Base-by-base conservation (phyloP, 2,888 invertebrate species). In the Cerastis rubricosa region DNA sequence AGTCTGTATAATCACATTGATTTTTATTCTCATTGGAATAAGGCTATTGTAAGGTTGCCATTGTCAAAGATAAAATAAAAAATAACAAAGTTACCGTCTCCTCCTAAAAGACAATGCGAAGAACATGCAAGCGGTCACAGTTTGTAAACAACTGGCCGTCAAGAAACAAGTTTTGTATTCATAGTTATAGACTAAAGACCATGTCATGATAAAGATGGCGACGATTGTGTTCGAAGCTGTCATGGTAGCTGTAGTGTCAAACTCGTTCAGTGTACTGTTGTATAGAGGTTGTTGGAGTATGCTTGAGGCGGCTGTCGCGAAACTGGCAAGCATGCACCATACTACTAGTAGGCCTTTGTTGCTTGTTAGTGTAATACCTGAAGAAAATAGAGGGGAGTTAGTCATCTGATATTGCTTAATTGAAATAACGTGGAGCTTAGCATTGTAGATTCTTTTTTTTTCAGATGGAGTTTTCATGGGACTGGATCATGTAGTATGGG, bases 171-270 rank as follows among this genome's bases (percentile, higher is more conserved):
- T 94, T 49, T 88, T 93, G 63, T 95, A 96, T 45, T 93, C 92
- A 78, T 96, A 96, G 79, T 95, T 96, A 69, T 91, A 92, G 0
- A 89, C 84, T 11, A 96, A 80, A 2, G 94, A 91, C 95, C 96
- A 96, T 17, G 92, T 83, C 90, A 96, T 92, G 17, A 97, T 88
- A 72, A 93, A 90, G 5, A 92, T 82, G 5, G 96, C 96, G 2
- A 95, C 95, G 7, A 96, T 84, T 0, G 92, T 90, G 85, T 96
- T 96, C 0, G 96, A 94, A 0, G 95, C 92, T 6, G 96, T 95
- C 88, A 94, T 93, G 2, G 96, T 96, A 8, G 96, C 96, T 0
- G 96, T 96, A 0, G 94, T 94, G 74, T 96, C 95, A 89, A 96
- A 96, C 25, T 97, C 96, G 88, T 96, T 96, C 7, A 96, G 87